Base-by-base conservation (phyloP, 2,797 vertebrate genomes). In the Sciurus vulgaris region DNA sequence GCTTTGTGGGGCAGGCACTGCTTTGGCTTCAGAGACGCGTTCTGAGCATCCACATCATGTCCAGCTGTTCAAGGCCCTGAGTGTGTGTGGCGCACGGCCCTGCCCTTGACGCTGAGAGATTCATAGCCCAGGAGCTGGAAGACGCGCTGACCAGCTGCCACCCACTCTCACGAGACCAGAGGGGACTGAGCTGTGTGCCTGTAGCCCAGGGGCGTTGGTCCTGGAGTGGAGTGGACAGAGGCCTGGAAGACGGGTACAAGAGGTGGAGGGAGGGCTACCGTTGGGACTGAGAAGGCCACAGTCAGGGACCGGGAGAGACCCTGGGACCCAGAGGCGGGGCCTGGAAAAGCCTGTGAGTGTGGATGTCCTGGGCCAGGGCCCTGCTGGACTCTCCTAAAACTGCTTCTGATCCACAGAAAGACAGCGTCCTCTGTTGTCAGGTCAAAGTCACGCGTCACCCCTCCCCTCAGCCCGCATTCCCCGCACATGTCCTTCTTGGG, bases 261-360 rank as follows among this genome's bases (percentile, higher is more conserved):
- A 17, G 15, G 0, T 4, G 7, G 24, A 76, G 69, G 9, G 26
- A 86, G 12, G 0, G 6, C 22, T 44, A 38, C 9, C 69, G 2
- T 89, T 24, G 44, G 33, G 44, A 49, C 24, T 5, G 26, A 91
- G 78, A 38, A 44, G 38, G 22, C 4, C 5, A 1, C 13, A 30
- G 38, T 24, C 44, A 33, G 3, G 30, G 44, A 22, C 83, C 63
- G 18, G 38, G 13, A 5, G 59, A 28, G 35, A 28, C 41, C 24
- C 13, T 1, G 2, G 10, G 12, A 26, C 51, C 41, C 26, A 1
- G 0, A 24, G 56, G 10, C 1, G 47, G 73, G 17, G 35, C n/a
- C 35, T 85, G 73, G 22, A 0, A 1, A 69, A 9, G 2, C 6
- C 26, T 10, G 1, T 3, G 7, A 35, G 30, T 9, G 30, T 54